A percentile compares a stretch with the other conserved stretches of the same genome.
phyloP scores from a whole-genome alignment of 1,140 invertebrate genomes.

The Pemphigus obesinymphae region DNA sequence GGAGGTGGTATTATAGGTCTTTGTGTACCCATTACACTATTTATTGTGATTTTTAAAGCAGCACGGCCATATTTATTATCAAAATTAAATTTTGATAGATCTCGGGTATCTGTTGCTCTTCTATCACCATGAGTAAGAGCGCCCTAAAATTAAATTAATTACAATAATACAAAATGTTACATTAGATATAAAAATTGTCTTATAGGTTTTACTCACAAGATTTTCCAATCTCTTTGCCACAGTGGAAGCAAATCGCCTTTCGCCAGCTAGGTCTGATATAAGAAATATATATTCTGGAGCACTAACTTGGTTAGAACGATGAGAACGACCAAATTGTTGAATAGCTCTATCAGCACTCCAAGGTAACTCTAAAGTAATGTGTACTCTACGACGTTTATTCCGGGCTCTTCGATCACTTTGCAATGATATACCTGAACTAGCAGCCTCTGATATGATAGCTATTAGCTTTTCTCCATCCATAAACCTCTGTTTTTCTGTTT shows the following conservation, averaged over 20 bases:
- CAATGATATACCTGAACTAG: conserved; percentile 93
- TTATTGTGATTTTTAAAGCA: conserved; percentile 93
- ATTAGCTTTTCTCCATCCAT: conserved; percentile 99
- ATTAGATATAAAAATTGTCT: not conserved
- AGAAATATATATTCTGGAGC: conserved; percentile 98
- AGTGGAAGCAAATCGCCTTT: conserved; percentile 89
- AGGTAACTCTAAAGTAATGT: conserved; percentile 97
- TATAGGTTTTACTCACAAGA: conserved; percentile 57
- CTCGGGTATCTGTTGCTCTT: conserved; percentile 91
- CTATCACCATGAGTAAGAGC: conserved; percentile 97
- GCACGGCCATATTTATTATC: conserved; percentile 93
- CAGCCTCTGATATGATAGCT: conserved; percentile 98
- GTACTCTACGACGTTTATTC: conserved; percentile 90
- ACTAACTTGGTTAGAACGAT: conserved; percentile 86
- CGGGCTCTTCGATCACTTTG: conserved; percentile 89
- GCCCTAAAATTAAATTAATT: conserved; percentile 59
- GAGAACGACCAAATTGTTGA: conserved; percentile 94
- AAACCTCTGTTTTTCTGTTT: conserved; percentile 62
- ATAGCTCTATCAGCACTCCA: conserved; percentile 99
- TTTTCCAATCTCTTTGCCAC: conserved; percentile 94
- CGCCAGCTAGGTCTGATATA: conserved; percentile 96
- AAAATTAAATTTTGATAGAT: conserved; percentile 97
- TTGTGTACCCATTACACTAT: conserved; percentile 67
- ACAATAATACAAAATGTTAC: not conserved
- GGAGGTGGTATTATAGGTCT: conserved; percentile 74